Evolutionary conservation across 1,140 invertebrate species (phyloP), one percentile per base, ranked within the genome.

Genomic region (Propsilocerus akamusi): DNA sequence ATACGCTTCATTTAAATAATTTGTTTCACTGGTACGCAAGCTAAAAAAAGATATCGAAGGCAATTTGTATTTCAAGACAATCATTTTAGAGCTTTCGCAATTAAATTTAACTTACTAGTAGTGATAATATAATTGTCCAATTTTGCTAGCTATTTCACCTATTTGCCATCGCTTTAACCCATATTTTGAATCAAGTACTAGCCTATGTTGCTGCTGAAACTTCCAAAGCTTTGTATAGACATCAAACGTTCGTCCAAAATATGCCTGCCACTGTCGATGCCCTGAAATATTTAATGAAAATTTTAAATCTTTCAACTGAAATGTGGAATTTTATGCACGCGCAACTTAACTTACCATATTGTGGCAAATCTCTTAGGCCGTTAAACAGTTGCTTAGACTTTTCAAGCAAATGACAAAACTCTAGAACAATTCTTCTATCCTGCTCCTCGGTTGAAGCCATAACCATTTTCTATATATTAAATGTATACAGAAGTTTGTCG

Each of bases 161-260:
- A 98, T 97, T 71, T 98, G 94, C 93, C 93, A 98, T 55, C 94
- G 70, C 60, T 97, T 97, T 54, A 98, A 69, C 17, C 89, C 89
- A 70, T 97, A 97, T 69, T 95, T 95, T 53, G 77, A 79, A 68
- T 97, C 93, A 49, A 97, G 70, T 54, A 94, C 76, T 66, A 76
- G 81, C 68, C 93, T 79, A 70, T 97, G 90, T 67, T 96, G 89
- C 65, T 97, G 93, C 67, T 98, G 94, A 68, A 93, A 98, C 67
- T 96, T 97, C 94, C 94, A 98, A 41, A 98, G 73, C 70, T 94
- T 95, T 25, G 93, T 96, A 71, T 97, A 98, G 49, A 97, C 88
- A 74, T 98, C 93, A 71, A 98, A 97, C 47, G 93, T 96, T 52
- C 90, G 76, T 7, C 89, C 90, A 72, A 97, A 98, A 69, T 97